Evolutionary conservation across 2,888 invertebrate genomes (phyloP), one percentile per base, ranked within the genome.

Genomic region (Caenorhabditis doughertyi): DNA sequence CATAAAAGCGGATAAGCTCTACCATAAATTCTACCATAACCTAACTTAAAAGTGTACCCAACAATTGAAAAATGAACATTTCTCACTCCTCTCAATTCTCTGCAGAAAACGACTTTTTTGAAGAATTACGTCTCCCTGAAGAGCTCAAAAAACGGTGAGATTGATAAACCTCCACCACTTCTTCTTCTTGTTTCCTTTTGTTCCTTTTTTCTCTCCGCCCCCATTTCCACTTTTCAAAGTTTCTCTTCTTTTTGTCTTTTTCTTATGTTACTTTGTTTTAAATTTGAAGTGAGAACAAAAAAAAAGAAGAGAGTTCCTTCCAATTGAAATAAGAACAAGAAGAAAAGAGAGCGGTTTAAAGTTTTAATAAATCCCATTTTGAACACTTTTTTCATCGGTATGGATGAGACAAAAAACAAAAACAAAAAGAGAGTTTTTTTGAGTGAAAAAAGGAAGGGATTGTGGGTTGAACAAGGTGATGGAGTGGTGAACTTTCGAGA

Each of bases 61-160:
- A 5, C 5, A 35, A 35, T 7, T 35, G 35, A 35, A 35, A n/a
- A n/a, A n/a, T n/a, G n/a, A n/a, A n/a, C n/a, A n/a, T n/a, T n/a
- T n/a, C n/a, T n/a, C n/a, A n/a, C 13, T 11, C 44, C 3, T 47
- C 44, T 8, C 3, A 18, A 18, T 18, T 42, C 42, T 13, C 9
- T 0, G 51, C 25, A 16, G 42, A 21, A 35, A 25, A 51, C 8
- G 18, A 18, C 23, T 3, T 25, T 55, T 32, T 55, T 55, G 53
- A 62, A 53, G 49, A 70, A 68, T 51, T 39, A 68, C 51, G 70
- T 68, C 77, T 77, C 68, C 77, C 77, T 39, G 58, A 62, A 77
- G 77, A 77, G 65, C 60, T 47, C 56, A 74, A 76, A 76, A 76
- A 76, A 76, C 76, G 53, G 68, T 77, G 68, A 77, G 68, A 77